Evolutionary conservation across 2,888 invertebrate genomes (phyloP), one percentile per base, ranked within the genome.

Genomic region (Melanophora roralis): DNA sequence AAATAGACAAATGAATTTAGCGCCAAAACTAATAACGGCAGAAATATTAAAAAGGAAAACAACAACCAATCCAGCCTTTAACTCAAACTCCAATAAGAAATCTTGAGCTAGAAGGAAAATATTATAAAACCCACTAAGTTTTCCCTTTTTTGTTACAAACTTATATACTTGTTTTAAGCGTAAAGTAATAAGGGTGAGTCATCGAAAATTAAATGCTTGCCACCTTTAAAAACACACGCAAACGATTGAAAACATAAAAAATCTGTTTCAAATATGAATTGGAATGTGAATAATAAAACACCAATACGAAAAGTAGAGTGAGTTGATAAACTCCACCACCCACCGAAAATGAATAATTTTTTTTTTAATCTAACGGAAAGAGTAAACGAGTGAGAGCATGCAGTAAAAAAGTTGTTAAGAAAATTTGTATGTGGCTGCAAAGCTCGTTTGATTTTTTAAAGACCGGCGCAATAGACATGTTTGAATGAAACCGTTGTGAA

Each of bases 1-100:
- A 38, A 21, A 47, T 38, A 49, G 19, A 73, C 32, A 73, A 38
- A 34, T 32, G 57, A 64, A 68, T 73, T 76, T 80, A 64, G 76
- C 76, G 76, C 80, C 76, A 80, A 80, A 80, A 71, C 60, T 65
- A 19, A 34, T 43, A 45, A 64, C 55, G 19, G 14, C 47, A 73
- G 67, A 23, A 32, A 57, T 51, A 40, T 55, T 21, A 19, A 32
- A 51, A 51, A 34, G 45, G 38, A 60, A 49, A 69, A 77, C 55
- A 27, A 49, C 40, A 64, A 64, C 62, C 73, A 74, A 67, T 65
- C 14, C 23, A 59, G 49, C 76, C 69, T 57, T 51, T 43, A 57
- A 68, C 76, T 57, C 76, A 77, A 69, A 77, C 80, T 76, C 80
- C 80, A 80, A 80, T 80, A 76, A 76, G 80, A 80, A 80, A 68